These are phyloP conservation scores for Ophion ventricosus DNA, from an alignment of 2,888 invertebrate genomes.

Conservation along the genomic window DNA sequence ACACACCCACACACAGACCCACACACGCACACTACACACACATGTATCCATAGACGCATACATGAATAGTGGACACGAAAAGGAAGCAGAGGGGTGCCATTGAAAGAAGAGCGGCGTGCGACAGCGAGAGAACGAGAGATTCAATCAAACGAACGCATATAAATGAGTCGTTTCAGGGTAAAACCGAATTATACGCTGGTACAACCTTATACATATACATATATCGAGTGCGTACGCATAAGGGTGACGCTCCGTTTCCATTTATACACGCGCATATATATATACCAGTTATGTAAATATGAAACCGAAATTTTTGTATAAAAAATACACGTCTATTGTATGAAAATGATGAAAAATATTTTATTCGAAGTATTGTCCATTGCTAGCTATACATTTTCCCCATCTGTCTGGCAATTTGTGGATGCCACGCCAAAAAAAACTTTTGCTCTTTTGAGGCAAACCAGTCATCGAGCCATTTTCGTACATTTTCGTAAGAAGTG, in stretches of 20 bases:
- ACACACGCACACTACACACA: neutral
- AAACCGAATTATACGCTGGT: conserved; percentile 79
- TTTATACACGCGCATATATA: conserved; percentile 67
- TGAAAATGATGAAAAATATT: no score
- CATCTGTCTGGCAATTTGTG: no score
- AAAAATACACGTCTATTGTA: neutral
- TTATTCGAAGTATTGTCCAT: no score
- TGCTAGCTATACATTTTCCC: no score
- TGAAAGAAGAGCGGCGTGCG: conserved; percentile 56
- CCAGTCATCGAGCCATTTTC: no score
- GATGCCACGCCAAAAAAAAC: no score
- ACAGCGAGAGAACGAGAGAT: conserved; percentile 73
- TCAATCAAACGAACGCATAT: conserved; percentile 82
- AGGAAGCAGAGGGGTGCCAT: conserved; percentile 57
- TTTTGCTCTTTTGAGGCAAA: no score
- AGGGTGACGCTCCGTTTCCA: conserved; percentile 58
- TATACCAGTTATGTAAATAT: conserved; percentile 21
- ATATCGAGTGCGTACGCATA: conserved; percentile 46
- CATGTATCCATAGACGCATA: conserved; percentile 5
- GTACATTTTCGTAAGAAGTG: no score
- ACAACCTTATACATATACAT: conserved; percentile 66
- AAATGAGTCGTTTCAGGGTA: conserved; percentile 81
- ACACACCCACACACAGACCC: neutral
- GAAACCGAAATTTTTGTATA: no score
- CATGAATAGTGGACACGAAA: conserved; percentile 34